phyloP scores from a whole-genome alignment of 1,140 invertebrate species.

The Carposina sasakii region DNA sequence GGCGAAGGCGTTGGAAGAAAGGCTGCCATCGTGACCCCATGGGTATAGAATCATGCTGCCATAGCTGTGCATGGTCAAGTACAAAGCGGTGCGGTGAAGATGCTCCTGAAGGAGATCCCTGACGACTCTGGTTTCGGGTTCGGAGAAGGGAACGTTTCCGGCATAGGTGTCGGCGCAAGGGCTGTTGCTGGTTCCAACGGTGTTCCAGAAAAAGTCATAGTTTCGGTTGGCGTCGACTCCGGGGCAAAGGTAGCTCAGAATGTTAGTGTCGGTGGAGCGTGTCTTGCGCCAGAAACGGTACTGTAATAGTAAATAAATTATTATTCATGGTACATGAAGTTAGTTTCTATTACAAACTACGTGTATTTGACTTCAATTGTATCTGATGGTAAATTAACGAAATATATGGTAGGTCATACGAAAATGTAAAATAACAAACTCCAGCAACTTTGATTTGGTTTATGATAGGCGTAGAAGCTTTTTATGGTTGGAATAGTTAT shows the following conservation, averaged over 20 bases:
- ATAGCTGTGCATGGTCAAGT: slow-evolving; percentile 77
- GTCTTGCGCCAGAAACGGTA: slow-evolving; percentile 52
- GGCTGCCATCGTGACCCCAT: slow-evolving; percentile 73
- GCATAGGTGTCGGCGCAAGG: slow-evolving; percentile 80
- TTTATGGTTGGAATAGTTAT: too few species aligned
- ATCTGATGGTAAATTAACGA: too few species aligned
- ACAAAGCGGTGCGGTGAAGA: slow-evolving; percentile 69
- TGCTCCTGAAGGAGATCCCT: slow-evolving; percentile 68
- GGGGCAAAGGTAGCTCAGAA: slow-evolving; percentile 32
- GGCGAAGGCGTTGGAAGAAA: slow-evolving; percentile 38
- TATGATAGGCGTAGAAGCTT: too few species aligned
- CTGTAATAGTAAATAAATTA: slow-evolving; percentile 31
- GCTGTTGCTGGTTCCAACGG: slow-evolving; percentile 75
- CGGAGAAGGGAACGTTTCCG: slow-evolving; percentile 79
- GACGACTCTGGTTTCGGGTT: slow-evolving; percentile 77
- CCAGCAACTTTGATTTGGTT: too few species aligned
- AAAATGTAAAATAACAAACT: too few species aligned
- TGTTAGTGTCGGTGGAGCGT: slow-evolving; percentile 17
- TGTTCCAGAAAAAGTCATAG: slow-evolving; percentile 75
- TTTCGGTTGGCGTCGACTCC: slow-evolving; percentile 75
- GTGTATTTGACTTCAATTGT: slow-evolving; percentile 3
- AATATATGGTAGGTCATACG: too few species aligned
- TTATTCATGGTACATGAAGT: background rate
- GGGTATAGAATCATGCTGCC: slow-evolving; percentile 76
- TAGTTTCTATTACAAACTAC: background rate